Conservation (phyloP, 2,797 vertebrate species). For the Melanotaenia maccullochi region DNA sequence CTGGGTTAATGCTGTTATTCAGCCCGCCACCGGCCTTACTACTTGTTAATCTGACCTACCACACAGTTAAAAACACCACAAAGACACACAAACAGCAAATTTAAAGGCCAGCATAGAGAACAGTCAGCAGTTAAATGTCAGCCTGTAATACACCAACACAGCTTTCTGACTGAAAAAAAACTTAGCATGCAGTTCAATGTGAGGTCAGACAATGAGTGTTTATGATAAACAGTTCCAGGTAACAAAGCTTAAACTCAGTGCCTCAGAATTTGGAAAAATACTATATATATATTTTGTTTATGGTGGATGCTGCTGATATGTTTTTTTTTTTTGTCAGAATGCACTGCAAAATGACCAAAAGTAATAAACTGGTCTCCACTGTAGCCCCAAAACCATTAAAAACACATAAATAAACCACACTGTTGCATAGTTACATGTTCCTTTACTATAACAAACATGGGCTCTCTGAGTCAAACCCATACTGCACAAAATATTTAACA, state of each 20-base stretch:
- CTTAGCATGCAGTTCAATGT: slow-evolving; percentile 48
- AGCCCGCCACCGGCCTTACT: slow-evolving; percentile 71
- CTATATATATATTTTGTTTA: background rate
- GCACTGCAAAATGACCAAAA: background rate
- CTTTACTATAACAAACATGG: background rate
- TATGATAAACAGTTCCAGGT: slow-evolving; percentile 43
- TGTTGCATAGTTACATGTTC: slow-evolving; percentile 6
- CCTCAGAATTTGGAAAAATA: slow-evolving; percentile 5
- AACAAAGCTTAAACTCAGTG: slow-evolving; percentile 30
- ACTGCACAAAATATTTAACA: slow-evolving; percentile 10
- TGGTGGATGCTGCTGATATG: background rate
- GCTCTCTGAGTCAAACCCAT: background rate
- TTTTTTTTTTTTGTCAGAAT: background rate
- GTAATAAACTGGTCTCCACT: background rate
- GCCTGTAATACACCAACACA: slow-evolving; percentile 57
- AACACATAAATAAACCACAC: slow-evolving; percentile 14
- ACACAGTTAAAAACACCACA: slow-evolving; percentile 75
- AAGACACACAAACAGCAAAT: slow-evolving; percentile 76
- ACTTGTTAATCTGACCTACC: slow-evolving; percentile 84
- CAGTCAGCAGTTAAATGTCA: slow-evolving; percentile 59
- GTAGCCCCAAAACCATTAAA: background rate
- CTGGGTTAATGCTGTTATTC: slow-evolving; percentile 83
- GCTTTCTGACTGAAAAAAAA: slow-evolving; percentile 62
- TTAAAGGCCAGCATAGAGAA: slow-evolving; percentile 64
- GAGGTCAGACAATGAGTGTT: slow-evolving; percentile 60